These are phyloP conservation scores for Sericinus montela DNA, from an alignment of 2,888 invertebrate species.

Conservation along the genomic window DNA sequence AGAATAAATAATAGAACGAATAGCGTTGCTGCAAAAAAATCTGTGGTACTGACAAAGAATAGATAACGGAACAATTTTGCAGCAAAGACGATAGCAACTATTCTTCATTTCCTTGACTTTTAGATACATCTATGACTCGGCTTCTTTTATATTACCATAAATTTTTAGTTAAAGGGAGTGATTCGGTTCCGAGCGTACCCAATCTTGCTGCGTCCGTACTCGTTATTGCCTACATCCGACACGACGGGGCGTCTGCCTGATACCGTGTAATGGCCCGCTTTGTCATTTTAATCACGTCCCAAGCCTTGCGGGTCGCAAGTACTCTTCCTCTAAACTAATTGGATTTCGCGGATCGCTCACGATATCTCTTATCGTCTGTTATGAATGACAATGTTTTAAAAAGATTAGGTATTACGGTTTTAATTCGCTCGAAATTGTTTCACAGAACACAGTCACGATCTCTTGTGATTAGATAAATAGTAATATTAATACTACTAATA, in stretches of 20 bases:
- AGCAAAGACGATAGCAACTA: not conserved
- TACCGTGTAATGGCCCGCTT: slow-evolving; percentile 26
- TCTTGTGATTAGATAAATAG: no score
- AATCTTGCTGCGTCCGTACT: slow-evolving; percentile 3
- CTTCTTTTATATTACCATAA: not conserved
- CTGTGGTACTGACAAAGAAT: no score
- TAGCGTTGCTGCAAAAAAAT: no score
- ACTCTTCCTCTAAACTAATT: slow-evolving; percentile 48
- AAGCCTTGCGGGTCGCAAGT: slow-evolving; percentile 11
- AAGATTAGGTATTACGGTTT: slow-evolving; percentile 13
- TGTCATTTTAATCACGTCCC: slow-evolving; percentile 39
- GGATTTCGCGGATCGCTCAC: slow-evolving; percentile 50
- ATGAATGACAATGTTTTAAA: slow-evolving; percentile 30
- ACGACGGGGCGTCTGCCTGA: slow-evolving; percentile 12
- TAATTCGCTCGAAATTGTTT: slow-evolving; percentile 1
- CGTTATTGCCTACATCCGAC: slow-evolving; percentile 4
- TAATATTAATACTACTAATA: no score
- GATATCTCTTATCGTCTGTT: slow-evolving; percentile 35
- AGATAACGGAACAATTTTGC: no score
- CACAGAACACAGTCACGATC: no score
- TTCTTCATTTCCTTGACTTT: not conserved
- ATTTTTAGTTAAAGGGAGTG: slow-evolving; percentile 1
- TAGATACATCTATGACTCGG: not conserved
- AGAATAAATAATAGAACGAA: no score
- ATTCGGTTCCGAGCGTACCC: not conserved